These are phyloP conservation scores for Perizoma affinitatum DNA, from an alignment of 2,888 invertebrate species.

Conservation along the genomic window DNA sequence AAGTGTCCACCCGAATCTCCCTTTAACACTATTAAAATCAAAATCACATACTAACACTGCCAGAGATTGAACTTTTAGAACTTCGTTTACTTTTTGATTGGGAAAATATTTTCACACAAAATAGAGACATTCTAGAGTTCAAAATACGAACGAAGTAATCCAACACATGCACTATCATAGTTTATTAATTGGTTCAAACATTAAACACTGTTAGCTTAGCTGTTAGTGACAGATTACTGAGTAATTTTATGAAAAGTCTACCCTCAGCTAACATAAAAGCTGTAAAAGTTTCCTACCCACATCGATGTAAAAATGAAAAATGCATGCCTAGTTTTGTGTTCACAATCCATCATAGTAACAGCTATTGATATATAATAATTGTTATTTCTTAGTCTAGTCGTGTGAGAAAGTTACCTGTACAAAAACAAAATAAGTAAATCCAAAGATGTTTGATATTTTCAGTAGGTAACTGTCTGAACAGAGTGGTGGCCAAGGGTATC, in stretches of 20 bases:
- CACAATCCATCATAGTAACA: not conserved
- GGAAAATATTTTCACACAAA: constrained; percentile 65
- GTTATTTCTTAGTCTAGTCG: not conserved
- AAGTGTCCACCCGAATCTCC: constrained; percentile 77
- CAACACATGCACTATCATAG: constrained; percentile 74
- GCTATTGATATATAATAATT: not conserved
- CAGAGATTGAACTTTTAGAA: constrained; percentile 43
- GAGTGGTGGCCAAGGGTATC: too few relatives aligned
- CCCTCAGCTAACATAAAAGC: constrained; percentile 25
- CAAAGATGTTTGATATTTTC: too few relatives aligned
- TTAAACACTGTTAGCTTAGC: constrained; percentile 40
- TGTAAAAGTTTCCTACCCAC: constrained; percentile 17
- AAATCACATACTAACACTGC: constrained; percentile 59
- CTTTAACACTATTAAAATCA: constrained; percentile 38
- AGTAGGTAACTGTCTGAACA: too few relatives aligned
- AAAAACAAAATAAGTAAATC: too few relatives aligned
- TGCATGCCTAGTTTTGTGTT: constrained; percentile 8
- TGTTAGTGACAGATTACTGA: constrained; percentile 43
- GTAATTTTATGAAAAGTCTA: constrained; percentile 22
- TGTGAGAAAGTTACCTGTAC: not conserved
- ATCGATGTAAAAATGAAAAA: constrained; percentile 7
- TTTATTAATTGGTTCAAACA: constrained; percentile 41
- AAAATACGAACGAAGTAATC: constrained; percentile 62
- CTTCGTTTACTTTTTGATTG: constrained; percentile 55
- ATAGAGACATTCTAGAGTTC: constrained; percentile 65